A percentile compares a stretch with the other conserved stretches of the same genome.
These are phyloP conservation scores for Chaetophractus vellerosus DNA, from an alignment of 2,797 vertebrate genomes.

Conservation along the genomic window DNA sequence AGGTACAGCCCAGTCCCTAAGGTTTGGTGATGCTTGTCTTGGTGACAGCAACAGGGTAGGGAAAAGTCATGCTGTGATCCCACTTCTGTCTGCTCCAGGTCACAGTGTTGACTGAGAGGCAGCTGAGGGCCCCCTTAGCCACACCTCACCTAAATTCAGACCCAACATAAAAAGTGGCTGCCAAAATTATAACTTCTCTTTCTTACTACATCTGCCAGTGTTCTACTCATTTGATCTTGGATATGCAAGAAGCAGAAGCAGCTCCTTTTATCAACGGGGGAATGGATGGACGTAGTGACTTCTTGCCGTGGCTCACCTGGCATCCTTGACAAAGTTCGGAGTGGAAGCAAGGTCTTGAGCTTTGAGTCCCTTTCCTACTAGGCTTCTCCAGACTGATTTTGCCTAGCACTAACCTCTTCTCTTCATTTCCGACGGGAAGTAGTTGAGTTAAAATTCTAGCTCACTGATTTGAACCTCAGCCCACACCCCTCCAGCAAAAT, in stretches of 20 bases:
- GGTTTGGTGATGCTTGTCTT: neutral
- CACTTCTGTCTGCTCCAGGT: neutral
- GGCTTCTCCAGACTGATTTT: neutral
- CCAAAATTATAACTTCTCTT: neutral
- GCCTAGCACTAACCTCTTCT: slow-evolving; percentile 60
- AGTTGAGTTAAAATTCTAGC: slow-evolving; percentile 55
- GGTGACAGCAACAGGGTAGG: neutral
- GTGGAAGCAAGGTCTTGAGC: neutral
- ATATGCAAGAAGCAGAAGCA: neutral
- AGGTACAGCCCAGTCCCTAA: neutral
- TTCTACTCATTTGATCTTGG: neutral
- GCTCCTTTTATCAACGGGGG: slow-evolving; percentile 9
- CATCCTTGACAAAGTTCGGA: neutral
- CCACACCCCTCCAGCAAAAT: slow-evolving; percentile 72
- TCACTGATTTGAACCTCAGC: slow-evolving; percentile 75
- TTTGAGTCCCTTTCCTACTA: neutral
- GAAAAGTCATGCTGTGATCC: slow-evolving; percentile 1
- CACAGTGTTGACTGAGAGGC: neutral
- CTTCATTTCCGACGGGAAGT: slow-evolving; percentile 57
- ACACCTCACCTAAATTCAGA: slow-evolving; percentile 16
- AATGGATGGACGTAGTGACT: slow-evolving; percentile 10
- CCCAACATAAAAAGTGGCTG: neutral
- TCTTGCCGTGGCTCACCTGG: slow-evolving; percentile 17
- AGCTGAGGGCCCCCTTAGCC: neutral
- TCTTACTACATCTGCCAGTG: neutral